Conservation (phyloP, 2,113 vertebrate species). For the Mola mola region DNA sequence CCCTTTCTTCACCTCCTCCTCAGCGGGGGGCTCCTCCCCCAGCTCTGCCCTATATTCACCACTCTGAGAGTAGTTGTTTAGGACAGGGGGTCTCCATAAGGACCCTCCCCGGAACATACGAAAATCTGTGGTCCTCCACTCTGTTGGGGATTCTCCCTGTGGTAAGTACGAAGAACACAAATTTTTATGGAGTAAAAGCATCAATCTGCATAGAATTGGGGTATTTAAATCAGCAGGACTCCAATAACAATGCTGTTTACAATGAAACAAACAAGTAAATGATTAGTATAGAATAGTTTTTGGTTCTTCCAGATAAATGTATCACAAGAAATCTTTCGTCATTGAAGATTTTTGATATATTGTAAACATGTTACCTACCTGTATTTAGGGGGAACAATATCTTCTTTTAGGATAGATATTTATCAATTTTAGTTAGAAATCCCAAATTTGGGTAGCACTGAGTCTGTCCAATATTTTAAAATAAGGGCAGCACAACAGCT, state of each 20-base stretch:
- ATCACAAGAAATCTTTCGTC: too few relatives aligned
- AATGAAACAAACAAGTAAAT: background rate
- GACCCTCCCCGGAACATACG: conserved; percentile 84
- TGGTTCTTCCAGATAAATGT: background rate
- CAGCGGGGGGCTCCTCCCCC: conserved; percentile 54
- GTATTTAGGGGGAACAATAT: too few relatives aligned
- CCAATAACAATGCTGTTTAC: background rate
- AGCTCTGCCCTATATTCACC: conserved; percentile 62
- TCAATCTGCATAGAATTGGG: background rate
- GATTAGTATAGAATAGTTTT: background rate
- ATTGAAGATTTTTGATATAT: too few relatives aligned
- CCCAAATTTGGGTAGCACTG: too few relatives aligned
- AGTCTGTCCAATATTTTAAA: too few relatives aligned
- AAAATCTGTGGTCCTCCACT: conserved; percentile 82
- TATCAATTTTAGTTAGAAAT: too few relatives aligned
- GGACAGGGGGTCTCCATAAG: conserved; percentile 81
- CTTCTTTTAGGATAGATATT: too few relatives aligned
- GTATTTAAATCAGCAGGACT: background rate
- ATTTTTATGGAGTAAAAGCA: background rate
- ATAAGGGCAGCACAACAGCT: too few relatives aligned
- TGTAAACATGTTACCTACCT: too few relatives aligned
- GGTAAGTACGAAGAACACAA: background rate
- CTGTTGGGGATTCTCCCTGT: conserved; percentile 80
- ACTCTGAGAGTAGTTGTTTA: conserved; percentile 79
- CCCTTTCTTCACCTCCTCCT: conserved; percentile 85